Evolutionary conservation across 2,797 vertebrate genomes (phyloP), one percentile per base, ranked within the genome.

Genomic region (Synanceia verrucosa): DNA sequence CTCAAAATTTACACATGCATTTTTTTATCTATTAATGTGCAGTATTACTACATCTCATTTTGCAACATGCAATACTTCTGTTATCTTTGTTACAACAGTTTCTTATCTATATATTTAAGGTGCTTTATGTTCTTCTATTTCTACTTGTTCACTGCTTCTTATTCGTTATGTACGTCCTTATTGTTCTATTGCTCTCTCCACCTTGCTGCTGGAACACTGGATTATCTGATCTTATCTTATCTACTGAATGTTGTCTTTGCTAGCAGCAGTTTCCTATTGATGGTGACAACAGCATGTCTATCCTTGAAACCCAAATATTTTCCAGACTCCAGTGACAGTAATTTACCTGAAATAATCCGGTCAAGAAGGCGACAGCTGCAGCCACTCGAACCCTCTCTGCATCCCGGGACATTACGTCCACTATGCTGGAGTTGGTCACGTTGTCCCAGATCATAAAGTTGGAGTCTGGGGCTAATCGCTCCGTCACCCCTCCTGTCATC

Each of bases 401-500:
- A 0, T 98, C 95, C 0, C 93, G 90, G 7, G 18, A 0, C 0
- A 9, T 1, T 2, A 47, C 53, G 66, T 96, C 85, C 3, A 94
- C 12, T 0, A 28, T 47, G 1, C 79, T 94, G 24, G 1, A 0
- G 58, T 94, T 94, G 29, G 90, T 95, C 41, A 41, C 55, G 0
- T 96, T 96, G 52, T 73, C n/a, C 0, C 61, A 70, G 1, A 76
- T 46, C 47, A 89, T 6, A 65, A 96, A 96, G 23, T 92, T 2
- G 0, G 95, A 91, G 0, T 95, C 94, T 1, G 96, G 96, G 33
- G 92, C 86, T 70, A 98, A 13, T 16, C 96, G 95, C 2, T 98
- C 96, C 0, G 93, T 95, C 83, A 98, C 88, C 2, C 95, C 95
- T 29, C 98, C 97, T 0, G 99, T 94, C 98, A 99, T 99, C 78